These are phyloP conservation scores for Mycogona germanica DNA, from an alignment of 2,888 invertebrate genomes.

Conservation along the genomic window DNA sequence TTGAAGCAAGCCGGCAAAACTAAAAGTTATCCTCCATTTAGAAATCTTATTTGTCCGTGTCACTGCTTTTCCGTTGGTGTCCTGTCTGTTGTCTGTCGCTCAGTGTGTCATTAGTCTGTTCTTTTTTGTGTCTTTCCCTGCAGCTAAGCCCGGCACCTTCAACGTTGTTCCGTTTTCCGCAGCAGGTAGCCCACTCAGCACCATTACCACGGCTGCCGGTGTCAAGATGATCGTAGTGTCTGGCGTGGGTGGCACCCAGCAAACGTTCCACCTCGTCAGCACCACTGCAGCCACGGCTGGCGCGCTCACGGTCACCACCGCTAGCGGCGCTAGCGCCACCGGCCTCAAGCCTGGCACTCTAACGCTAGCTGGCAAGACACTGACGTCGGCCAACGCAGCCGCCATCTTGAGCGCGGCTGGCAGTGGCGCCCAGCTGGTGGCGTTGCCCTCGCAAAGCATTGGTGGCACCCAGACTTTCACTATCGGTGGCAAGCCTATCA, in stretches of 20 bases:
- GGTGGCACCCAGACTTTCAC: conserved; percentile 43
- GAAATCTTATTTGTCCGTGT: too few species aligned
- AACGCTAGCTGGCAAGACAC: conserved; percentile 44
- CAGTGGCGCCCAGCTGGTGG: conserved; percentile 28
- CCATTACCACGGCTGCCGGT: conserved; percentile 23
- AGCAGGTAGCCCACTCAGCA: conserved; percentile 27
- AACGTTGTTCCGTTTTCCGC: conserved; percentile 36
- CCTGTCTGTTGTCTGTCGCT: too few species aligned
- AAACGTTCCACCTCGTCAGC: conserved; percentile 14
- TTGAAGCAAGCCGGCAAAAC: too few species aligned
- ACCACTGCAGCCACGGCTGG: conserved; percentile 18
- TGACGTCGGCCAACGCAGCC: conserved; percentile 16
- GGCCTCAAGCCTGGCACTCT: conserved; percentile 45
- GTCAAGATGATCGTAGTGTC: conserved; percentile 47
- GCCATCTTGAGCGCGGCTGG: conserved; percentile 23
- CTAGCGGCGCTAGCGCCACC: conserved; percentile 40
- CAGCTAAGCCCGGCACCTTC: conserved; percentile 24
- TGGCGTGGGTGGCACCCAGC: conserved; percentile 21
- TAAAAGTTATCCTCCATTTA: too few species aligned
- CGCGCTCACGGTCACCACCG: conserved; percentile 36
- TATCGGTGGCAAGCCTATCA: conserved; percentile 57
- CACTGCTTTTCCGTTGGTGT: too few species aligned
- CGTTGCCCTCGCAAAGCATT: conserved; percentile 29
- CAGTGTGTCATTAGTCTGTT: not conserved
- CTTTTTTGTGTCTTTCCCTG: not conserved